These are phyloP conservation scores for Volucella inanis DNA, from an alignment of 2,888 invertebrate species.

Conservation along the genomic window DNA sequence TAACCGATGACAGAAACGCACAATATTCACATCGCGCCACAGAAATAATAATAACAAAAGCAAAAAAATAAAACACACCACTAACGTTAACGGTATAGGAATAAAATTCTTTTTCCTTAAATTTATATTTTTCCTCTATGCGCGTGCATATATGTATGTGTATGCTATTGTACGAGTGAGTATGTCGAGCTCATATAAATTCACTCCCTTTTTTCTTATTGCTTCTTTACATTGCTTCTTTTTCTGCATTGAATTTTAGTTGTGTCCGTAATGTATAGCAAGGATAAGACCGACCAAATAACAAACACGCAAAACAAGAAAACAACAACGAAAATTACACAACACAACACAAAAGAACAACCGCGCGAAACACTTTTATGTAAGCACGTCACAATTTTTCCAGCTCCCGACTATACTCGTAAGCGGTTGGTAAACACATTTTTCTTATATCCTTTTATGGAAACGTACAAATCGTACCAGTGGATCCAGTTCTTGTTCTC, in stretches of 20 bases:
- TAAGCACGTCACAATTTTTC: slow-evolving; percentile 68
- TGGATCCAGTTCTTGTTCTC: slow-evolving; percentile 20
- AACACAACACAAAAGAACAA: slow-evolving; percentile 41
- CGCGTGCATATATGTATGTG: background rate
- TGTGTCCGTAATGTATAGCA: slow-evolving; percentile 51
- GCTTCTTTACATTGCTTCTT: slow-evolving; percentile 22
- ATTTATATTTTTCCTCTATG: slow-evolving; percentile 53
- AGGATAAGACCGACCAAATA: slow-evolving; percentile 44
- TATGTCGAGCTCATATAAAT: slow-evolving; percentile 28
- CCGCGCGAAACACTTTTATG: slow-evolving; percentile 63
- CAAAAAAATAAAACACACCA: background rate
- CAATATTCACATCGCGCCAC: slow-evolving; percentile 27
- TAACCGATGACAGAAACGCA: slow-evolving; percentile 22
- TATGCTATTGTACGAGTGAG: background rate
- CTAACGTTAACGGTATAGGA: background rate
- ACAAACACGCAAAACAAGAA: slow-evolving; percentile 32
- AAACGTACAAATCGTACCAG: background rate
- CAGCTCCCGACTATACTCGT: slow-evolving; percentile 18
- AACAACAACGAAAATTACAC: slow-evolving; percentile 51
- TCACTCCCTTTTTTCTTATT: slow-evolving; percentile 51
- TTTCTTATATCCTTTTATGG: slow-evolving; percentile 59
- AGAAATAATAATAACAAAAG: no score
- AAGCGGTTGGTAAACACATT: slow-evolving; percentile 73
- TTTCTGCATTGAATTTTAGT: slow-evolving; percentile 59
- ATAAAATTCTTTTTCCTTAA: slow-evolving; percentile 16